Percentiles rank a stretch among this genome's conserved stretches.
Conservation (phyloP, 2,888 invertebrate genomes). For the Thera obeliscata region DNA sequence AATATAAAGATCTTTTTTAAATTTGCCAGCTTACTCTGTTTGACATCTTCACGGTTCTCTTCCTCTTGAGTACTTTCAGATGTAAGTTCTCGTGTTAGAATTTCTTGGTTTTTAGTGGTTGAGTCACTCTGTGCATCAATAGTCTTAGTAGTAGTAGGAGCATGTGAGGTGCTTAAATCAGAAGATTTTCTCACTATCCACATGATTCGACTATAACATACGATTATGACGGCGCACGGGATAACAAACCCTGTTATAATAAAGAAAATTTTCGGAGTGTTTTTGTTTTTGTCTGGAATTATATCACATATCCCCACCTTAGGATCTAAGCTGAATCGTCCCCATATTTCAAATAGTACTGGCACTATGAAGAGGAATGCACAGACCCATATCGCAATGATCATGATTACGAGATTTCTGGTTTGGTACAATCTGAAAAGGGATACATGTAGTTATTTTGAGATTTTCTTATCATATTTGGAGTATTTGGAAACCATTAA, state of each 20-base stretch:
- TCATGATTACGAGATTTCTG: conserved; percentile 34
- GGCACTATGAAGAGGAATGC: conserved; percentile 21
- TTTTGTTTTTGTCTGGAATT: conserved; percentile 20
- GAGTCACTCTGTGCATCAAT: conserved; percentile 1
- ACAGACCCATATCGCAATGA: conserved; percentile 31
- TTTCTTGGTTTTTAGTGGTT: conserved; percentile 14
- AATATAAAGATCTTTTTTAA: conserved; percentile 5
- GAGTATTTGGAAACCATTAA: no score
- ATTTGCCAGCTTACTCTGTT: conserved; percentile 3
- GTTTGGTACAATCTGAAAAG: conserved; percentile 33
- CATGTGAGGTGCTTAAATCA: conserved; percentile 1
- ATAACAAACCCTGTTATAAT: conserved; percentile 20
- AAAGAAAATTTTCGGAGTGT: conserved; percentile 23
- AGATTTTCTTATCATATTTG: no score
- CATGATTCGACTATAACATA: conserved; percentile 34
- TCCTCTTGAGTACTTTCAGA: conserved; percentile 7
- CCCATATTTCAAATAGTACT: conserved; percentile 28
- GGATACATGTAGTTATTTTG: neutral
- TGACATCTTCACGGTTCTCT: conserved; percentile 7
- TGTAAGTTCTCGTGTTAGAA: neutral
- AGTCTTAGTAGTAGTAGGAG: conserved; percentile 3
- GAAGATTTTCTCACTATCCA: conserved; percentile 28
- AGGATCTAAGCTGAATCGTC: conserved; percentile 33
- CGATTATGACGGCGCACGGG: conserved; percentile 18
- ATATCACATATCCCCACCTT: conserved; percentile 28